Evolutionary conservation across 2,797 vertebrate genomes (phyloP), one percentile per base, ranked within the genome.

Genomic region (Lepus townsendii): DNA sequence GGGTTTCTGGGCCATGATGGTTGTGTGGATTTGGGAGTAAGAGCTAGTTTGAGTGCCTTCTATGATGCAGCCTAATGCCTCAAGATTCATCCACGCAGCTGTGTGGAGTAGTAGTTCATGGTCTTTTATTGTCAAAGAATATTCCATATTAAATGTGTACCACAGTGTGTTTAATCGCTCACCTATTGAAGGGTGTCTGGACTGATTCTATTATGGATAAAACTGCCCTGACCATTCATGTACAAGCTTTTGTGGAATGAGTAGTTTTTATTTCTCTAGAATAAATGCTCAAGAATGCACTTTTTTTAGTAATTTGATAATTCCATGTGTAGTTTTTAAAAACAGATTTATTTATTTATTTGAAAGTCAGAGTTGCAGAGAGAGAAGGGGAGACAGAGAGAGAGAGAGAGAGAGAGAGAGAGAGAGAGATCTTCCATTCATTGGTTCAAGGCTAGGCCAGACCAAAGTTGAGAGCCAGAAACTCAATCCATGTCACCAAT

Each of bases 221-320:
- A 95, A n/a, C 60, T 75, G 3, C 60, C 87, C 5, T 73, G 66
- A 79, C 69, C n/a, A 52, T 80, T 84, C 5, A 0, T 84, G 42
- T 73, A 22, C 60, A 75, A 50, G 32, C 57, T 85, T 95, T 89
- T 92, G 85, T 84, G 68, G 73, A 71, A 57, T 12, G 17, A 24
- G 87, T 38, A 65, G 0, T 94, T 19, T 94, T 82, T 32, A 78
- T 88, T 90, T 90, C 79, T 95, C 42, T 78, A 69, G 54, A 35
- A 88, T 89, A 93, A 78, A 95, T 86, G 52, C 24, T 87, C 30
- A 85, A 26, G 60, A 77, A 65, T 69, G 65, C 7, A 82, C 27
- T 47, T 83, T 73, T 14, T 22, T 62, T 52, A 50, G 79, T 91
- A 0, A 7, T 75, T 90, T 88, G 65, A 24, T 92, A 71, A 85